These are phyloP conservation scores for Propithecus deckenii DNA, from an alignment of 2,797 vertebrate genomes.

Conservation along the genomic window DNA sequence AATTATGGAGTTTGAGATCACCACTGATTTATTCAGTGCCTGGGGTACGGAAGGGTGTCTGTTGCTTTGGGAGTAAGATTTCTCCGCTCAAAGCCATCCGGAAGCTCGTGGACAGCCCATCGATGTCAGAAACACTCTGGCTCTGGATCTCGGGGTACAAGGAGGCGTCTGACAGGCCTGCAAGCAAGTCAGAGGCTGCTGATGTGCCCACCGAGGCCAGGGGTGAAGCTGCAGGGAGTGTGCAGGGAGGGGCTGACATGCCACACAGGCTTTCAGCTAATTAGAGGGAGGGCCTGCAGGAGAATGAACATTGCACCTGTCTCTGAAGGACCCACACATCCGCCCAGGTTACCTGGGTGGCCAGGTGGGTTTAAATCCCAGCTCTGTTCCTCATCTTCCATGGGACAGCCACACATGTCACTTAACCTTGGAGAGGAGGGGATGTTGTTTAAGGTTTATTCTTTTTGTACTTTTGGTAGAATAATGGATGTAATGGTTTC, in stretches of 20 bases:
- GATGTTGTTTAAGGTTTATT: neutral
- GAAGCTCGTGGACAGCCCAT: neutral
- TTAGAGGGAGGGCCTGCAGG: neutral
- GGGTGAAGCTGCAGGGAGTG: neutral
- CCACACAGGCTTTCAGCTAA: neutral
- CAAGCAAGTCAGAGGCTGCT: neutral
- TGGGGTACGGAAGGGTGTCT: neutral
- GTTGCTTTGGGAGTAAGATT: neutral
- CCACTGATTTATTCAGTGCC: conserved; percentile 53
- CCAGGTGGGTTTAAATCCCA: neutral
- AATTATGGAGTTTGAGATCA: conserved; percentile 39
- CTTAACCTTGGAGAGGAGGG: neutral
- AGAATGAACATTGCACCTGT: neutral
- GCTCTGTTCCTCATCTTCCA: neutral
- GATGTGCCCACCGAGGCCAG: neutral
- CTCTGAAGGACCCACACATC: neutral
- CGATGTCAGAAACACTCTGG: neutral
- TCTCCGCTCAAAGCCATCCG: conserved; percentile 5
- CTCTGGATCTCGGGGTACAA: neutral
- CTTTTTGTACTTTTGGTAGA: neutral
- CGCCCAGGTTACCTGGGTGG: neutral
- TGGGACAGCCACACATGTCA: neutral
- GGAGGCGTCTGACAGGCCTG: neutral
- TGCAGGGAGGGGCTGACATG: rapidly evolving
- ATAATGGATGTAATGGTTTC: neutral